Evolutionary conservation across 2,113 vertebrate genomes (phyloP).

Genomic region (Epinephelus lanceolatus): DNA sequence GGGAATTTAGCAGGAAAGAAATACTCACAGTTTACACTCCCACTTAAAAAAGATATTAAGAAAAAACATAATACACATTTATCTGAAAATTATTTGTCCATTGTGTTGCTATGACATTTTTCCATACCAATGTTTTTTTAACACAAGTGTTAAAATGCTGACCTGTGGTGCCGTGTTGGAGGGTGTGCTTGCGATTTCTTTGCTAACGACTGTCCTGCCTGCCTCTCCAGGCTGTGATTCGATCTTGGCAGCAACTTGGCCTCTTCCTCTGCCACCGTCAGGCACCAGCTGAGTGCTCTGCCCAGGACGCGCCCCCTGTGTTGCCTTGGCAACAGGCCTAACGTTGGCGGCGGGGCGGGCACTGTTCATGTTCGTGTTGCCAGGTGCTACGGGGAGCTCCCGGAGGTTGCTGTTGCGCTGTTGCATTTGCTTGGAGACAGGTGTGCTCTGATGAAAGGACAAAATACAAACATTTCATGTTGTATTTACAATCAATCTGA

Average conservation of each 20-base stretch:
- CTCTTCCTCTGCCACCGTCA: conserved; percentile 74
- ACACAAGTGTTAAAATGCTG: conserved; percentile 37
- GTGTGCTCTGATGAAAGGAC: conserved; percentile 81
- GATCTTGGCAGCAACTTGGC: conserved; percentile 66
- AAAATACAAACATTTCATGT: conserved; percentile 7
- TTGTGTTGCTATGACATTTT: not conserved
- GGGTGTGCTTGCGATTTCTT: conserved; percentile 70
- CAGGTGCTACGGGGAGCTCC: conserved; percentile 92
- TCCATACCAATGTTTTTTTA: rapidly evolving
- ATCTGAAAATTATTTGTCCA: not conserved
- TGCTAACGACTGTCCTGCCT: conserved; percentile 81
- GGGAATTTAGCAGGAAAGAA: conserved; percentile 19
- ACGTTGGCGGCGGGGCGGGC: conserved; percentile 84
- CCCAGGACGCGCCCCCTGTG: conserved; percentile 71
- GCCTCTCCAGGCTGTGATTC: conserved; percentile 44
- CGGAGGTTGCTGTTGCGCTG: conserved; percentile 95
- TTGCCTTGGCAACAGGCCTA: conserved; percentile 83
- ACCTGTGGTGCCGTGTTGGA: conserved; percentile 86
- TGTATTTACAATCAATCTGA: not conserved
- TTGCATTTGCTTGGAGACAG: conserved; percentile 89
- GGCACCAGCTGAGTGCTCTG: conserved; percentile 64
- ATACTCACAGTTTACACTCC: not conserved
- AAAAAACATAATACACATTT: not conserved
- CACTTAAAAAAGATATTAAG: conserved; percentile 1
- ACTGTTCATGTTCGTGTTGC: conserved; percentile 82